Evolutionary conservation across 2,888 invertebrate species (phyloP).

Genomic region (Ennomos erosarius): DNA sequence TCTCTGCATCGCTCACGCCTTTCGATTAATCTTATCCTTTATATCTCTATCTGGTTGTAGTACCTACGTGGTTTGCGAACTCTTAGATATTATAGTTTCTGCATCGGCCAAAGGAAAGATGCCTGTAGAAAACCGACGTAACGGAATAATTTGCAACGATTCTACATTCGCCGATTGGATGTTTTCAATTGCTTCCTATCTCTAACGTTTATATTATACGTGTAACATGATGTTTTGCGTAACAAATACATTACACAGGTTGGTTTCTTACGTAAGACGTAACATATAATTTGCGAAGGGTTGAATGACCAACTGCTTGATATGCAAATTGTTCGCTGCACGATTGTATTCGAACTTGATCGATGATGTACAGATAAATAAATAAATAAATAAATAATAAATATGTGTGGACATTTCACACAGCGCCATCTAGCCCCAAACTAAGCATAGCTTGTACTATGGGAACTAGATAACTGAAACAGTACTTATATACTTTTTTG

Average conservation of each 20-base stretch:
- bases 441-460: too few relatives aligned
- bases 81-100: slow-evolving; percentile 35
- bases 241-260: slow-evolving; percentile 46
- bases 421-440: too few relatives aligned
- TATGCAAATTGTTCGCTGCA: slow-evolving; percentile 37
- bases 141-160: slow-evolving; percentile 59
- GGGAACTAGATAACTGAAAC: too few relatives aligned
- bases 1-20: slow-evolving; percentile 52
- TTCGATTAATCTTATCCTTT: slow-evolving; percentile 61
- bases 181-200: slow-evolving; percentile 60
- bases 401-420: too few relatives aligned
- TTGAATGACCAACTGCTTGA: slow-evolving; percentile 38
- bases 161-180: slow-evolving; percentile 61
- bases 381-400: too few relatives aligned
- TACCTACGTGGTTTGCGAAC: slow-evolving; percentile 47
- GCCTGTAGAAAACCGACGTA: slow-evolving; percentile 62
- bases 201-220: slow-evolving; percentile 54
- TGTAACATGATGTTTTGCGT: slow-evolving; percentile 49
- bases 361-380: slow-evolving; percentile 53
- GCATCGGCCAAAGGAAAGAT: slow-evolving; percentile 37
- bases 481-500: too few relatives aligned
- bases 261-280: slow-evolving; percentile 37
- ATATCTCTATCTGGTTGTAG: slow-evolving; percentile 49
- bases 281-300: slow-evolving; percentile 40
- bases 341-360: slow-evolving; percentile 39